phyloP scores from a whole-genome alignment of 2,888 invertebrate genomes.

The Panopea generosa region DNA sequence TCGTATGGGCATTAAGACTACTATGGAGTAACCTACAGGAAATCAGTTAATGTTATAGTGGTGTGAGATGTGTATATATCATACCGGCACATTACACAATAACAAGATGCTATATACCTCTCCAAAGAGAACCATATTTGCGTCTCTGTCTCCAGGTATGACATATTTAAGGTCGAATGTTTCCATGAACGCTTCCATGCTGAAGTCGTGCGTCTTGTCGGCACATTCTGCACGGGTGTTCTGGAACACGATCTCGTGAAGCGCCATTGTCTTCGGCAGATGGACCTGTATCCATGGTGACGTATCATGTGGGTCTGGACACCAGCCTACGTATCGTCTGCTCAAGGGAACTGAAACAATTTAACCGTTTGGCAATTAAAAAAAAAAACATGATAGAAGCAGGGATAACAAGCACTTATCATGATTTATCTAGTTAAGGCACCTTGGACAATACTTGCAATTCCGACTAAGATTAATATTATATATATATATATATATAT shows the following conservation, averaged over 20 bases:
- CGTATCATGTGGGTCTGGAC: slow-evolving; percentile 44
- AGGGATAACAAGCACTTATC: background rate
- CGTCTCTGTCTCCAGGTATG: slow-evolving; percentile 39
- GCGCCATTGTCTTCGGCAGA: slow-evolving; percentile 35
- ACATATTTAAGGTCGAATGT: slow-evolving; percentile 55
- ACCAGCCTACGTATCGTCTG: slow-evolving; percentile 48
- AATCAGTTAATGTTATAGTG: no score
- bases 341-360: background rate
- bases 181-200: slow-evolving; percentile 42
- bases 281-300: slow-evolving; percentile 40
- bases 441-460: background rate
- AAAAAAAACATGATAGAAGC: background rate
- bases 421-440: background rate
- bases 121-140: no score
- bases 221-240: slow-evolving; percentile 29
- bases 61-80: no score
- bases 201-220: slow-evolving; percentile 25
- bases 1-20: no score
- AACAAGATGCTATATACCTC: no score
- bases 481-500: no score
- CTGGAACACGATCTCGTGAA: slow-evolving; percentile 52
- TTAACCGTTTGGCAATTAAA: background rate
- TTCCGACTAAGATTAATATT: no score
- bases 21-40: no score
- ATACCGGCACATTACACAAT: no score